These are phyloP conservation scores for Cenopis cana DNA, from an alignment of 2,888 invertebrate genomes.

Conservation along the genomic window DNA sequence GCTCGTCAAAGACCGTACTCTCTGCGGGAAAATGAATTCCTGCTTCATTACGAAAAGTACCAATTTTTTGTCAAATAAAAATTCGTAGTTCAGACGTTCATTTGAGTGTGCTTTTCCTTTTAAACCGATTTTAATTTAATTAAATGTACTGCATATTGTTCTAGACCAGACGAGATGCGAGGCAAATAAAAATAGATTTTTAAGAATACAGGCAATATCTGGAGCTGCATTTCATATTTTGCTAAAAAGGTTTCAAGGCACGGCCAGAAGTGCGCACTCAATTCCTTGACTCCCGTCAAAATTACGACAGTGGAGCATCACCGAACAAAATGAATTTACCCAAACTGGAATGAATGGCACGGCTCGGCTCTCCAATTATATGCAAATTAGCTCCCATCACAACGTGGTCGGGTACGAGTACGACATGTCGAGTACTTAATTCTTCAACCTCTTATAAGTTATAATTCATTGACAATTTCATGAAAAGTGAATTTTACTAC, in stretches of 20 bases:
- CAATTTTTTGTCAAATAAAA: conserved; percentile 30
- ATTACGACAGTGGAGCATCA: conserved; percentile 40
- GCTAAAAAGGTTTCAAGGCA: conserved; percentile 17
- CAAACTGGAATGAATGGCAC: conserved; percentile 49
- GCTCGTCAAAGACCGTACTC: conserved; percentile 36
- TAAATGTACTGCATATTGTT: no score
- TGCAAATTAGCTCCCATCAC: conserved; percentile 55
- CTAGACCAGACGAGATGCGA: neutral
- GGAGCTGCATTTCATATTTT: conserved; percentile 10
- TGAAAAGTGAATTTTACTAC: neutral
- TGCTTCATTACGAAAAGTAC: conserved; percentile 26
- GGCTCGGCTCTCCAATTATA: conserved; percentile 53
- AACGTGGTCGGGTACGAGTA: conserved; percentile 41
- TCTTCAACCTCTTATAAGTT: conserved; percentile 6
- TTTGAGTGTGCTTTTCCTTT: conserved; percentile 5
- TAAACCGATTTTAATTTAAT: neutral
- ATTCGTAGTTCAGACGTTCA: conserved; percentile 14
- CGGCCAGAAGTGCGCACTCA: conserved; percentile 20
- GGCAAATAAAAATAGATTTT: neutral
- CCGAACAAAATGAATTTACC: conserved; percentile 49
- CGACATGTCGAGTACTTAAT: conserved; percentile 16
- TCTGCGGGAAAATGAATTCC: conserved; percentile 29
- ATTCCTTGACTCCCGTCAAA: conserved; percentile 30
- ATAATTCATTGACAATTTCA: neutral
- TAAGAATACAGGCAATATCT: conserved; percentile 10